These are phyloP conservation scores for Ancistrus triradiatus DNA, from an alignment of 2,113 vertebrate species.

Conservation along the genomic window DNA sequence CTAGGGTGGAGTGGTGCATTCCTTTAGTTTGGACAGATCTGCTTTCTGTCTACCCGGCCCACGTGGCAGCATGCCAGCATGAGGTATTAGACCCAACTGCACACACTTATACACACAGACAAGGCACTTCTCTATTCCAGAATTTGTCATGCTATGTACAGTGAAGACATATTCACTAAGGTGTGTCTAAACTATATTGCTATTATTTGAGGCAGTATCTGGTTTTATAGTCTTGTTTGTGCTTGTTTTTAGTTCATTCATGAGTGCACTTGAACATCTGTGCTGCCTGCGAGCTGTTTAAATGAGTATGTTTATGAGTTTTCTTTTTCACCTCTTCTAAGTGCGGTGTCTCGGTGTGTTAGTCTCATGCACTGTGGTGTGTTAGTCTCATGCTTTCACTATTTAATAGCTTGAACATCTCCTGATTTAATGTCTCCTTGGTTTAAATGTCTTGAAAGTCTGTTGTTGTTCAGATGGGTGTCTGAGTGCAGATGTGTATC, in stretches of 20 bases:
- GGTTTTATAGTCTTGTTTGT: not conserved
- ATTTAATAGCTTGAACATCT: not conserved
- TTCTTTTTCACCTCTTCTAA: conserved; percentile 8
- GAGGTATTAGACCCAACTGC: too few species aligned
- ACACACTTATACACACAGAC: too few species aligned
- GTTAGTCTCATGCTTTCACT: not conserved
- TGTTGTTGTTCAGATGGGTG: too few species aligned
- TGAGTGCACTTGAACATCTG: conserved; percentile 31
- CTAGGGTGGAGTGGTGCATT: conserved; percentile 48
- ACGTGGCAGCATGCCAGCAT: not conserved
- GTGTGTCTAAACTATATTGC: not conserved
- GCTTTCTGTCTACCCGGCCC: conserved; percentile 34
- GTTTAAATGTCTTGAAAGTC: too few species aligned
- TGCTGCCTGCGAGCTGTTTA: conserved; percentile 8
- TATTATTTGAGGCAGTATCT: not conserved
- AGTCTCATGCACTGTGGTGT: too few species aligned
- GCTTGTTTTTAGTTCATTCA: conserved; percentile 5
- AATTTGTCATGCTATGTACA: too few species aligned
- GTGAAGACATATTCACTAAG: too few species aligned
- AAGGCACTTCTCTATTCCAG: too few species aligned
- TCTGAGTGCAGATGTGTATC: too few species aligned
- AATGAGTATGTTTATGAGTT: conserved; percentile 30
- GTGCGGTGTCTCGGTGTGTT: not conserved
- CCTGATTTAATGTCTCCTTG: conserved; percentile 6
- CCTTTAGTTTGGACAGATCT: conserved; percentile 49